These are phyloP conservation scores for Holothuria scabra DNA, from an alignment of 53 echinoderm and acorn worm genomes.

Conservation along the genomic window DNA sequence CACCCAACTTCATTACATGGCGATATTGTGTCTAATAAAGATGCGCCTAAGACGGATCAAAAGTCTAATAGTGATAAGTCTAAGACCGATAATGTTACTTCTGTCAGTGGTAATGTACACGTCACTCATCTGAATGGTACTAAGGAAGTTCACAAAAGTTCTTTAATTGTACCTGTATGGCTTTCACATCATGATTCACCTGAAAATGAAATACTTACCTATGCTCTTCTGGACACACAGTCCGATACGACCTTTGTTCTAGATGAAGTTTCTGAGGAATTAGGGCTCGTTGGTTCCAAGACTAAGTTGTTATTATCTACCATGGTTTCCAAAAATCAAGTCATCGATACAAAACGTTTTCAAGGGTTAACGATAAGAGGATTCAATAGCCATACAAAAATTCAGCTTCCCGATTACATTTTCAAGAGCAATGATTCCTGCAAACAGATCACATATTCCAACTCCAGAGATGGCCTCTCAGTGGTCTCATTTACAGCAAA, in stretches of 20 bases:
- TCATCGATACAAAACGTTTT: constrained; percentile 2
- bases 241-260: constrained; percentile 8
- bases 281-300: neutral
- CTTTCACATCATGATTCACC: neutral
- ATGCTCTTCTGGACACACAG: neutral
- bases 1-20: constrained; percentile 61
- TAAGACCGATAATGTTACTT: too few relatives aligned
- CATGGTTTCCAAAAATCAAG: too few relatives aligned
- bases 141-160: too few relatives aligned
- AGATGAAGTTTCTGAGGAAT: neutral
- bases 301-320: neutral
- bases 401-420: neutral
- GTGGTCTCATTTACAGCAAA: neutral
- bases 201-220: neutral
- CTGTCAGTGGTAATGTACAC: neutral
- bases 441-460: neutral
- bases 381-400: neutral
- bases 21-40: neutral
- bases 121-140: neutral
- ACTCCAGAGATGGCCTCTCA: constrained; percentile 3
- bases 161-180: constrained; percentile 5
- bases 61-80: too few relatives aligned
- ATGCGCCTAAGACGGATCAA: too few relatives aligned
- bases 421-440: constrained; percentile 11
- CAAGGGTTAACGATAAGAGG: neutral